Conservation (phyloP, 1,140 invertebrate genomes). For the Pseudomyrmex sp. region DNA sequence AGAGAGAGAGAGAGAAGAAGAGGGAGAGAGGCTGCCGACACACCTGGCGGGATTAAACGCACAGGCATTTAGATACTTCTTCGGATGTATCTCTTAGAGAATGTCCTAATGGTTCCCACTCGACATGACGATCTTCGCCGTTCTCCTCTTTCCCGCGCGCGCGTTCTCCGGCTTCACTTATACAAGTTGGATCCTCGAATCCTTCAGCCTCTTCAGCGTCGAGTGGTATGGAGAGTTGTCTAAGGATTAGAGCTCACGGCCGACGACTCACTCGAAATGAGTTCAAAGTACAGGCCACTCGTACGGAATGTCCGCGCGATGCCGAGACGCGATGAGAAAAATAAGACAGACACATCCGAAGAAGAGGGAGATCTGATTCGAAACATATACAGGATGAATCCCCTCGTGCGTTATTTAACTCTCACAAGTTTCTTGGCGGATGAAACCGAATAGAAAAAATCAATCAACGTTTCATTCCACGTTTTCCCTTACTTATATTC, state of each 20-base stretch:
- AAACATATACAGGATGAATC: background rate
- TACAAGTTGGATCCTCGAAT: constrained; percentile 63
- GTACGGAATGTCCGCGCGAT: constrained; percentile 57
- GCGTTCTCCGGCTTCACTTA: constrained; percentile 51
- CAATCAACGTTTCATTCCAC: background rate
- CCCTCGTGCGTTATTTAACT: background rate
- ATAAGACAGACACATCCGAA: constrained; percentile 31
- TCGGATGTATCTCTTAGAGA: constrained; percentile 58
- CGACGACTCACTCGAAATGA: constrained; percentile 69
- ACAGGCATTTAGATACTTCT: constrained; percentile 59
- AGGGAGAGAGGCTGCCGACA: background rate
- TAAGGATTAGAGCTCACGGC: constrained; percentile 70
- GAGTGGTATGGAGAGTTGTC: constrained; percentile 73
- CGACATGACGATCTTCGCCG: constrained; percentile 51
- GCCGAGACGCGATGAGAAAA: constrained; percentile 62
- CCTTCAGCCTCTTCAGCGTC: constrained; percentile 70
- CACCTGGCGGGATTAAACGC: constrained; percentile 48
- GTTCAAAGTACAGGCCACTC: constrained; percentile 63
- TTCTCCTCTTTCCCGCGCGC: constrained; percentile 39
- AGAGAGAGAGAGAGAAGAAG: too few species aligned
- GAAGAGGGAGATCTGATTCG: background rate
- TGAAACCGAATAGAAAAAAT: background rate
- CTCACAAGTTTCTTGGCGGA: background rate
- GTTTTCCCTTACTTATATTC: background rate
- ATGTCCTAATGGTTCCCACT: constrained; percentile 68